A percentile compares a stretch with the other conserved stretches of the same genome.
phyloP scores from a whole-genome alignment of 2,888 invertebrate species.

The Conus canariensis region DNA sequence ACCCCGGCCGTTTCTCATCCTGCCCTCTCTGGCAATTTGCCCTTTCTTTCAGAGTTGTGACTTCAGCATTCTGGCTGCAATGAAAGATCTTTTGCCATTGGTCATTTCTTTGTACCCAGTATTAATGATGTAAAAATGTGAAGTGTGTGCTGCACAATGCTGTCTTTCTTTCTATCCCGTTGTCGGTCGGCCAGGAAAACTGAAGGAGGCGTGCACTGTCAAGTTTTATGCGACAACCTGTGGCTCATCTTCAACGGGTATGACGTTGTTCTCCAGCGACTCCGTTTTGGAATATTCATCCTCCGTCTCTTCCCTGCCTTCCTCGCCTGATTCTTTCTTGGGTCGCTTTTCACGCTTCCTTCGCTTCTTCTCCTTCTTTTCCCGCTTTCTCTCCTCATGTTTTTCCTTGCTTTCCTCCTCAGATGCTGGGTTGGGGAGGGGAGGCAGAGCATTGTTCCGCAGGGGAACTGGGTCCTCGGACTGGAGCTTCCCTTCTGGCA shows the following conservation, averaged over 20 bases:
- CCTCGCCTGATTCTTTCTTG: not conserved
- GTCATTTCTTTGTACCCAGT: too few species aligned
- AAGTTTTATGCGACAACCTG: not conserved
- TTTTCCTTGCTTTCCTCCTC: not conserved
- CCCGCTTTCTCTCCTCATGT: conserved; percentile 12
- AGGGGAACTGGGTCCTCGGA: not conserved
- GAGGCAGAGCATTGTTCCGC: not conserved
- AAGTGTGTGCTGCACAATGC: too few species aligned
- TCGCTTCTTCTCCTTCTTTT: not conserved
- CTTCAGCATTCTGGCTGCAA: too few species aligned
- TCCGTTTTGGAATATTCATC: conserved; percentile 6
- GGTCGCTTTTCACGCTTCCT: conserved; percentile 8
- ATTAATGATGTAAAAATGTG: too few species aligned
- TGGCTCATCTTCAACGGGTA: not conserved
- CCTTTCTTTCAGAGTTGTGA: too few species aligned
- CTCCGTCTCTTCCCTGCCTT: not conserved
- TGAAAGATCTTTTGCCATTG: too few species aligned
- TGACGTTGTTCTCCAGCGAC: conserved; percentile 14
- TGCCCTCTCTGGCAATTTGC: too few species aligned
- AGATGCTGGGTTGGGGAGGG: not conserved
- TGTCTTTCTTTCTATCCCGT: too few species aligned
- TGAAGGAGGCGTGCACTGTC: not conserved
- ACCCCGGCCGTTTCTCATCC: too few species aligned
- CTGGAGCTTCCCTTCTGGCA: not conserved
- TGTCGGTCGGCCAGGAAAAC: too few species aligned